Base-by-base conservation (phyloP, 2,888 invertebrate species). In the Trypoxylon attenuatum region DNA sequence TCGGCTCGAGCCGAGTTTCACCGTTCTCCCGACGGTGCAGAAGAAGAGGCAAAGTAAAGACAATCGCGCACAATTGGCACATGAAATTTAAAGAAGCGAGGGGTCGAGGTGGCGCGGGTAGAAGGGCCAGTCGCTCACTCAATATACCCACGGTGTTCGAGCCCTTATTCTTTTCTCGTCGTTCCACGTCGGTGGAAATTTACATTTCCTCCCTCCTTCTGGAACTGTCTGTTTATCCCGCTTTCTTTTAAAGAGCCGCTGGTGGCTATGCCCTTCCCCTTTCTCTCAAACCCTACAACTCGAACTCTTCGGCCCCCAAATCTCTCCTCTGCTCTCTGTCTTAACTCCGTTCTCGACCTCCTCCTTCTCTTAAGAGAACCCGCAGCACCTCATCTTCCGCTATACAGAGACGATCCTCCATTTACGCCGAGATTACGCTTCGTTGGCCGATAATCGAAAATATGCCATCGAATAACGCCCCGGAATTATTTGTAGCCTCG, bases 171-270 rank as follows among this genome's bases (percentile, higher is more conserved):
- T 84, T 84, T 82, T 82, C 83, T 82, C 83, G 82, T 83, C 77
- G 80, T 84, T 86, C 85, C 86, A 83, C 78, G 82, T 85, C 86
- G 82, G 75, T 85, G 84, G 77, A 85, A 86, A 87, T 87, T 87
- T 87, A 87, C 86, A 86, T 87, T 86, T 85, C 82, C 86, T 84
- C 82, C 81, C 82, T 82, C 72, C 75, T 65, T 60, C 72, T 73
- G 77, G 71, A 78, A 83, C 86, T 85, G 86, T 86, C 87, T 87
- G 86, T 86, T 87, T 86, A 86, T 87, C 85, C 86, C 85, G 85
- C 82, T 86, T 85, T 84, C 84, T 85, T 85, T 85, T 86, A 85
- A 84, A 83, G 83, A 85, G 82, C 75, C 82, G 80, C 78, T 80
- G 76, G 79, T 81, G 79, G 80, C 78, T 78, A 76, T 77, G 71